A percentile compares a stretch with the other conserved stretches of the same genome.
Conservation (phyloP, 1,140 invertebrate genomes). For the Hestina assimilis region DNA sequence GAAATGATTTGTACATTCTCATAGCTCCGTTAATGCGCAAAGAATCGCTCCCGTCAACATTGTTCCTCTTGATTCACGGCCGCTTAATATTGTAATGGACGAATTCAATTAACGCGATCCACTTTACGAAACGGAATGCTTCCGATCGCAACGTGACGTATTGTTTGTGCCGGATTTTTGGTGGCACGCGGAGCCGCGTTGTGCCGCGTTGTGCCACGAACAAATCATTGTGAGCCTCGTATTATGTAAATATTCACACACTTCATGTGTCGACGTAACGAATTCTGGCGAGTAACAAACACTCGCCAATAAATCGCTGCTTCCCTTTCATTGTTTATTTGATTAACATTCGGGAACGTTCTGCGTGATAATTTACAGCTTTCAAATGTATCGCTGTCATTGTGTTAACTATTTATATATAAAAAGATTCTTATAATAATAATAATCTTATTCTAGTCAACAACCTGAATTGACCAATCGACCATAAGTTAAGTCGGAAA, state of each 20-base stretch:
- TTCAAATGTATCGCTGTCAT: background rate
- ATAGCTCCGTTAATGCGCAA: too few relatives aligned
- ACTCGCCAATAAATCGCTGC: slow-evolving; percentile 8
- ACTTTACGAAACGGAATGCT: slow-evolving; percentile 4
- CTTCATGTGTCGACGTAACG: background rate
- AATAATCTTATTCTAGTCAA: too few relatives aligned
- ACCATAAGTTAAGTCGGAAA: too few relatives aligned
- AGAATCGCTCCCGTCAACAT: background rate
- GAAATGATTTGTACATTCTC: background rate
- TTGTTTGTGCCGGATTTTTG: too few relatives aligned
- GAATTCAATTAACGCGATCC: slow-evolving; percentile 12
- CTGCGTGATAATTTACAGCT: background rate
- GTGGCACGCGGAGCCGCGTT: background rate
- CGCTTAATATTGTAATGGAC: slow-evolving; percentile 3
- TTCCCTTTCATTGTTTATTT: slow-evolving; percentile 5
- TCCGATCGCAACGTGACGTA: background rate
- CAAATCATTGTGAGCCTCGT: background rate
- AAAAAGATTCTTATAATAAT: background rate
- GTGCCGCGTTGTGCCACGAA: background rate
- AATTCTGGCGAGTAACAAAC: background rate
- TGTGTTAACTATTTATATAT: background rate
- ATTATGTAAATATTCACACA: slow-evolving; percentile 11
- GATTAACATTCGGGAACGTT: background rate
- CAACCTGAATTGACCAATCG: too few relatives aligned
- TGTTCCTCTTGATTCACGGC: background rate